Percentiles rank a stretch among this genome's conserved stretches.
Conservation (phyloP, 2,888 invertebrate species). For the Volucella zonaria region DNA sequence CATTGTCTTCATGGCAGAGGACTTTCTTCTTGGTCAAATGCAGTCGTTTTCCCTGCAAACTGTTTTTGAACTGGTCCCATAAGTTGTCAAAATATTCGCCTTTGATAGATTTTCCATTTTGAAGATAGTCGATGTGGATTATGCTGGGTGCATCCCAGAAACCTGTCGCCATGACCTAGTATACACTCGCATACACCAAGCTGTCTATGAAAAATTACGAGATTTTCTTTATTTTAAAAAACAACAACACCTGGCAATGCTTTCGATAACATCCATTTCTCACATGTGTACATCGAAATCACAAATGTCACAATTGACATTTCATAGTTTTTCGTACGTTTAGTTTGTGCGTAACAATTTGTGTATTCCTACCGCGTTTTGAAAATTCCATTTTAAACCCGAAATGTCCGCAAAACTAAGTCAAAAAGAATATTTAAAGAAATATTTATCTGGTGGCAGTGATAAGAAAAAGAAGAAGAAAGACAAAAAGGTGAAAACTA, state of each 20-base stretch:
- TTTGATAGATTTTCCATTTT: too few relatives aligned
- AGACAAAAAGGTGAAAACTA: conserved; percentile 84
- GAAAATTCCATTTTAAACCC: background rate
- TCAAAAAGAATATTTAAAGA: conserved; percentile 91
- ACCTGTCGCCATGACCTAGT: too few relatives aligned
- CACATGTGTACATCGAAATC: conserved; percentile 15
- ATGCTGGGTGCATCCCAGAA: too few relatives aligned
- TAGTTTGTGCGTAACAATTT: conserved; percentile 45
- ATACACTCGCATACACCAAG: too few relatives aligned
- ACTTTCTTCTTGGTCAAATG: too few relatives aligned
- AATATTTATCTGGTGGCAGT: conserved; percentile 87
- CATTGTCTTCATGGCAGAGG: too few relatives aligned
- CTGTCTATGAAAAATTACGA: background rate
- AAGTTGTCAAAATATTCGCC: too few relatives aligned
- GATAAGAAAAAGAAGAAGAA: conserved; percentile 87
- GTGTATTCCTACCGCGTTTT: conserved; percentile 32
- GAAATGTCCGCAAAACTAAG: conserved; percentile 82
- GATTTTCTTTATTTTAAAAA: too few relatives aligned
- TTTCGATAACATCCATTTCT: background rate
- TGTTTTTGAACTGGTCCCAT: too few relatives aligned
- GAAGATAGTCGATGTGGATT: too few relatives aligned
- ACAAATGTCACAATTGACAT: conserved; percentile 42
- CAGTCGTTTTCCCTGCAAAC: too few relatives aligned
- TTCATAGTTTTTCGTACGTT: conserved; percentile 6
- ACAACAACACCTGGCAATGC: background rate